phyloP scores from a whole-genome alignment of 1,140 invertebrate species.

The Cyclargus thomasi region DNA sequence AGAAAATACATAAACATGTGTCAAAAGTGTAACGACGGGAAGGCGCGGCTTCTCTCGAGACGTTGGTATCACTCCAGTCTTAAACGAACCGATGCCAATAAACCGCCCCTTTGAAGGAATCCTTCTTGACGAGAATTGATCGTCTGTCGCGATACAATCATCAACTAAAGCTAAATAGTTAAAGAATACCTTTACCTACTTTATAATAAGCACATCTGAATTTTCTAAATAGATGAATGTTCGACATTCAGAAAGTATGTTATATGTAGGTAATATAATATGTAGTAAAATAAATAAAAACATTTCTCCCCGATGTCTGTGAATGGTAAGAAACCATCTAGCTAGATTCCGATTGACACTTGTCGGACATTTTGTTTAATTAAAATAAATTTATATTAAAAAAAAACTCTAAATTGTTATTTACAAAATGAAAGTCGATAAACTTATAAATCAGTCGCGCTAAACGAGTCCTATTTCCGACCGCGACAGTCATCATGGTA shows the following conservation, averaged over 20 bases:
- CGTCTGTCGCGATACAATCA: conserved; percentile 7
- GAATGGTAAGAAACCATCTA: too few species aligned
- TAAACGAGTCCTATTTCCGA: neutral
- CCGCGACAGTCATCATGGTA: neutral
- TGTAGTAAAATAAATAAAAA: too few species aligned
- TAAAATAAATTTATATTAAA: neutral
- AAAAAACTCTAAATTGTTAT: neutral
- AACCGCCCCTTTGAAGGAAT: neutral
- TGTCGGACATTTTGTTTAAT: neutral
- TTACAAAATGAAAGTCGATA: neutral
- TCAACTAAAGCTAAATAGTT: neutral
- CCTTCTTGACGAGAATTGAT: conserved; percentile 4
- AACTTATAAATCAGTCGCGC: neutral
- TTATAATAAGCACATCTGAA: neutral
- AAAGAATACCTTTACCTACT: neutral
- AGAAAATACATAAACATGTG: neutral
- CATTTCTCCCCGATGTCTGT: too few species aligned
- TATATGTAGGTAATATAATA: too few species aligned
- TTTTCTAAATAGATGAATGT: neutral
- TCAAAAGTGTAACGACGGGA: neutral
- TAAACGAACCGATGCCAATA: conserved; percentile 2
- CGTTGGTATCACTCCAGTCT: neutral
- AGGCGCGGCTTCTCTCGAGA: neutral
- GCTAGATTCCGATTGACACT: too few species aligned
- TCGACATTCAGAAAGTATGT: too few species aligned